Base-by-base conservation (phyloP, 1,140 invertebrate species). In the Hirudo medicinalis region DNA sequence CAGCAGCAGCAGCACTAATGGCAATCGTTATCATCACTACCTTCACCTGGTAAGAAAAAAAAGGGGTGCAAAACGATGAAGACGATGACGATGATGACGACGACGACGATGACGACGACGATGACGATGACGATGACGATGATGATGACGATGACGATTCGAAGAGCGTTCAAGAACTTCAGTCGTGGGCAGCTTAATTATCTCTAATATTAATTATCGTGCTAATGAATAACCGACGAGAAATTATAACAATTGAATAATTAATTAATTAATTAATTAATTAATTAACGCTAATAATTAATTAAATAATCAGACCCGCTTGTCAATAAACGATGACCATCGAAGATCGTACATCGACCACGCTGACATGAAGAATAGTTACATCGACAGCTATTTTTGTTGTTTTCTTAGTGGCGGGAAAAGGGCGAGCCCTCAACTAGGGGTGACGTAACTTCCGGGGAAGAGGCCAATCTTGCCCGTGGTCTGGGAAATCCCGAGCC, bases 381-480 rank as follows among this genome's bases (percentile, higher is more conserved):
- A 36, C 32, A 36, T 36, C 32, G 32, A 36, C 6, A 6, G 32
- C 32, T 2, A 36, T 36, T 36, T 36, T 36, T 36, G 2, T 36
- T 36, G 32, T 3, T 3, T 6, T 36, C 32, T 36, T 36, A 49
- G 32, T n/a, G n/a, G n/a, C n/a, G n/a, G 4, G 11, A 49, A 49
- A 49, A 11, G 43, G 15, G 43, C 43, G 5, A 49, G 2, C 2
- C 32, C 22, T 63, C 67, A 68, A 25, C 20, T 22, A 15, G 67
- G 67, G 69, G 78, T 77, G 73, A 96, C 92, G 83, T 96, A 97
- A 83, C 96, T 98, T 76, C 94, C 94, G 4, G 95, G 95, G 85
- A 98, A 98, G 78, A 94, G 97, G 71, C 95, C 95, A 83, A 97
- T 96, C 78, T 90, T 89, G 57, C 93, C 94, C 19, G 92, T 94